Conservation (phyloP, 2,888 invertebrate genomes). For the Ypsolopha sequella region DNA sequence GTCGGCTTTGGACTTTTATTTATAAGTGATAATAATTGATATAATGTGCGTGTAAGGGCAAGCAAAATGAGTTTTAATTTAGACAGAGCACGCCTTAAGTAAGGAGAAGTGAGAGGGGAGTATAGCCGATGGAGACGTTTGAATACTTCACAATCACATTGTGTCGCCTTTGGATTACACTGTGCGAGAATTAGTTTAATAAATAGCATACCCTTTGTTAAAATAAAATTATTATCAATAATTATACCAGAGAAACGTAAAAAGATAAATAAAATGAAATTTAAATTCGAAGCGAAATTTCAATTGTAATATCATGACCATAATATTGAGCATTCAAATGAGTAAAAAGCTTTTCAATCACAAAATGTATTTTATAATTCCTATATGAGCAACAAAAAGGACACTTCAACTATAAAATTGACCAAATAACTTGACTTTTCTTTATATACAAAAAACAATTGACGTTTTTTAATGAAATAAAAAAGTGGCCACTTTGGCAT, state of each 20-base stretch:
- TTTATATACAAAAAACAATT: conserved; percentile 42
- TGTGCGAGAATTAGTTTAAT: not conserved
- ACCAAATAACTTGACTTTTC: conserved; percentile 50
- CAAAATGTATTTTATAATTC: conserved; percentile 15
- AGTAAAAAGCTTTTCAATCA: conserved; percentile 49
- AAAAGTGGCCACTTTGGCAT: conserved; percentile 37
- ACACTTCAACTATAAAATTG: conserved; percentile 53
- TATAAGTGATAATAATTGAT: too few species aligned
- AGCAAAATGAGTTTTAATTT: conserved; percentile 7
- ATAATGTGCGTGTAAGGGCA: conserved; percentile 11
- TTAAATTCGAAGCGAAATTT: conserved; percentile 29
- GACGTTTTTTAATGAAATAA: conserved; percentile 41
- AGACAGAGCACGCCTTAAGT: too few species aligned
- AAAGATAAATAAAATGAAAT: not conserved
- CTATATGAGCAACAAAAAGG: conserved; percentile 56
- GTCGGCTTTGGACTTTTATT: not conserved
- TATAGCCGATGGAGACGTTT: too few species aligned
- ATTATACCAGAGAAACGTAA: not conserved
- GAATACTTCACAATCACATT: too few species aligned
- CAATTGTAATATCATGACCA: conserved; percentile 55
- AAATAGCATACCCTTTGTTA: conserved; percentile 1
- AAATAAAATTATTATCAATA: conserved; percentile 3
- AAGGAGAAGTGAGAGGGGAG: too few species aligned
- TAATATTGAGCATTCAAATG: conserved; percentile 65
- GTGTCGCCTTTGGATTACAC: too few species aligned